Conservation (phyloP, 2,888 invertebrate genomes). For the Nemotelus nigrinus region DNA sequence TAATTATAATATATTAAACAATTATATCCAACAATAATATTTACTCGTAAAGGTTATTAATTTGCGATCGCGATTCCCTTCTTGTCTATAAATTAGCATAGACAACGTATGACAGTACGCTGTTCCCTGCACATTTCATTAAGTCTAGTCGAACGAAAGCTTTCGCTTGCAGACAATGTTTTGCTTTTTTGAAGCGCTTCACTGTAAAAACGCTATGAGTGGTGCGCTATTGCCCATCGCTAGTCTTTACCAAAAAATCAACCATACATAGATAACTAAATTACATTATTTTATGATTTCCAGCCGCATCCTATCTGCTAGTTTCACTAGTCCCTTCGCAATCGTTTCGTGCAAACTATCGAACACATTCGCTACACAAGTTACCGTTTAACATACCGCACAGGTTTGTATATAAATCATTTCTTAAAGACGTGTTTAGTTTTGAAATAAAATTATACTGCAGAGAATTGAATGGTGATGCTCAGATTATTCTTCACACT, state of each 20-base stretch:
- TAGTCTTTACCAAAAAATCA: constrained; percentile 3
- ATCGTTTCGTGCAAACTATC: constrained; percentile 88
- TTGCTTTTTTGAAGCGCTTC: too few species aligned
- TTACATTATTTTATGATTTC: constrained; percentile 47
- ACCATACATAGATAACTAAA: constrained; percentile 16
- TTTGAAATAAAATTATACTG: background rate
- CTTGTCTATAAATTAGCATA: too few species aligned
- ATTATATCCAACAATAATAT: too few species aligned
- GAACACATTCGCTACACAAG: constrained; percentile 68
- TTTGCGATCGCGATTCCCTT: too few species aligned
- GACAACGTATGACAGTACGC: too few species aligned
- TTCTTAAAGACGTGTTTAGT: background rate
- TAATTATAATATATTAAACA: too few species aligned
- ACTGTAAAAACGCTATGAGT: too few species aligned
- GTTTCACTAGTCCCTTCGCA: constrained; percentile 91
- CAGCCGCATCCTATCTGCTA: constrained; percentile 87
- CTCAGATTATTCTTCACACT: constrained; percentile 70
- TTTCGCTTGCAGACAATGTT: too few species aligned
- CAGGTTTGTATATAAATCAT: constrained; percentile 54
- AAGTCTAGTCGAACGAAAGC: too few species aligned
- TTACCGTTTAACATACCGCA: constrained; percentile 58
- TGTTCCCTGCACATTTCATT: too few species aligned
- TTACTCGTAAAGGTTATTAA: too few species aligned
- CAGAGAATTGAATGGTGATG: constrained; percentile 68
- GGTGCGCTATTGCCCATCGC: background rate